Percentiles rank a stretch among this genome's conserved stretches.
These are phyloP conservation scores for Premnoplex brunnescens DNA, from an alignment of 2,797 vertebrate species.

Conservation along the genomic window DNA sequence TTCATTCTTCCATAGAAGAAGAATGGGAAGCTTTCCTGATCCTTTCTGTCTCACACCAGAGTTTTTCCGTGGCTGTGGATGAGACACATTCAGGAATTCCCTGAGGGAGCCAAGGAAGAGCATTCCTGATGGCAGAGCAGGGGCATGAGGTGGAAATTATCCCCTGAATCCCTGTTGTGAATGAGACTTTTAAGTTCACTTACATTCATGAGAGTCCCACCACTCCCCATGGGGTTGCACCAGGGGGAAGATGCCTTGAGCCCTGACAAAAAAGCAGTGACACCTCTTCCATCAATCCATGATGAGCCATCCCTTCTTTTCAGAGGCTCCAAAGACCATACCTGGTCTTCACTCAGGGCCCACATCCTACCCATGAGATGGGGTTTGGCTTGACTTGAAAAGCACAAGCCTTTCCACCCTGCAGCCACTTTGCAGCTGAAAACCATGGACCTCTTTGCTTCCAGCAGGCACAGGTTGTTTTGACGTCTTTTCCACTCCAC, in stretches of 20 bases:
- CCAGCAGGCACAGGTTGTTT: neutral
- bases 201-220: neutral
- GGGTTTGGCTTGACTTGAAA: neutral
- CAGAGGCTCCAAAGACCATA: neutral
- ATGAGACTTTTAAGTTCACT: too few species aligned
- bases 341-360: neutral
- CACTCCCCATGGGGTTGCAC: neutral
- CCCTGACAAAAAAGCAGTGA: fast-evolving
- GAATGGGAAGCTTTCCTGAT: neutral
- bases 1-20: neutral
- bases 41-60: neutral
- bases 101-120: neutral
- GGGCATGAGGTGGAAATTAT: neutral
- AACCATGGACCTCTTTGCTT: neutral
- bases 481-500: neutral
- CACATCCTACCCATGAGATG: fast-evolving
- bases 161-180: fast-evolving
- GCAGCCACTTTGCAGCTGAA: neutral
- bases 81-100: neutral
- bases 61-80: neutral
- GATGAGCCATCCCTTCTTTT: neutral
- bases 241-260: neutral
- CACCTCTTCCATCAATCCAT: neutral
- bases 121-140: neutral
- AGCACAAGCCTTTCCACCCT: neutral